phyloP scores from a whole-genome alignment of 2,888 invertebrate species.

The Plagodis pulveraria region DNA sequence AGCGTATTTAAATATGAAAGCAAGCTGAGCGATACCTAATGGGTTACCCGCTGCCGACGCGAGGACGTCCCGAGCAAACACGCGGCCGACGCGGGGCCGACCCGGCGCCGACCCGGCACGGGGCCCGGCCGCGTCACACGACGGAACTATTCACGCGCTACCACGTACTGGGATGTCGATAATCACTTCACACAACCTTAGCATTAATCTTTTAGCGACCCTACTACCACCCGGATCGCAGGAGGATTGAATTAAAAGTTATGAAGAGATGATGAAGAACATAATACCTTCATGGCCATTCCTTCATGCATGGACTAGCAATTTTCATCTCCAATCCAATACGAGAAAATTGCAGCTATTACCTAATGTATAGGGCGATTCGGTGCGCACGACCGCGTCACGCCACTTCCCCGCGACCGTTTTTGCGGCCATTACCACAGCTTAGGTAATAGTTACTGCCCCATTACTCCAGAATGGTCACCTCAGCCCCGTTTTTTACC shows the following conservation, averaged over 20 bases:
- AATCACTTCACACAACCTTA: no score
- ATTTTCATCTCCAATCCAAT: constrained; percentile 5
- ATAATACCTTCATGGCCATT: no score
- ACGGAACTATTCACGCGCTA: no score
- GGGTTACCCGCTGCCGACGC: background rate
- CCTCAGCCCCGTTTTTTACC: constrained; percentile 30
- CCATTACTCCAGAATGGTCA: constrained; percentile 4
- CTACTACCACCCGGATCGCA: no score
- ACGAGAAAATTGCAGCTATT: constrained; percentile 8
- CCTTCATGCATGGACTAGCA: constrained; percentile 3
- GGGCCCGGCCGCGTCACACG: no score
- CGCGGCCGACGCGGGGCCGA: background rate
- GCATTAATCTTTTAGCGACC: no score
- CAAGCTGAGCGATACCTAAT: constrained; percentile 2
- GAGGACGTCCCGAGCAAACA: background rate
- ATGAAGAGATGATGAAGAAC: no score
- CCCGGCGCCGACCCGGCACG: no score
- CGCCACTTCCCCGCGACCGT: constrained; percentile 16
- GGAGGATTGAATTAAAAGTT: no score
- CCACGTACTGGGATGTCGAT: no score
- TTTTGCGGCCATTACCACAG: constrained; percentile 26
- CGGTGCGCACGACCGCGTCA: constrained; percentile 9
- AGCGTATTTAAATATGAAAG: constrained; percentile 9
- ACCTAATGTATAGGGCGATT: constrained; percentile 2
- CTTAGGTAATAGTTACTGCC: no score